phyloP scores from a whole-genome alignment of 2,113 vertebrate genomes.

The Corythaeola cristata region DNA sequence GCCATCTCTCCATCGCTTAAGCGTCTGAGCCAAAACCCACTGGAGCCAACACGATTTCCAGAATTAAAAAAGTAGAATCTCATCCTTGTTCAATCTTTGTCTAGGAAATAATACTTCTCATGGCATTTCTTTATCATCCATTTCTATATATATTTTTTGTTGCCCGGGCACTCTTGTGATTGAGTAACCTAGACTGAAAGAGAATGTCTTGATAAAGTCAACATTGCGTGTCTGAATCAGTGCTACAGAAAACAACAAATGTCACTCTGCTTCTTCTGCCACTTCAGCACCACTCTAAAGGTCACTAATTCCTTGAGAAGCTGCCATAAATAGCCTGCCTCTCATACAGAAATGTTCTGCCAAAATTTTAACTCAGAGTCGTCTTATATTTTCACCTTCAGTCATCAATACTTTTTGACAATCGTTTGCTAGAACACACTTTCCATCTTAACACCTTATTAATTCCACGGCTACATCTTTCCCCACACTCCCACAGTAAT shows the following conservation, averaged over 20 bases:
- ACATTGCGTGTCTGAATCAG: background rate
- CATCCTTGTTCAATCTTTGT: background rate
- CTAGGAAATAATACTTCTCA: background rate
- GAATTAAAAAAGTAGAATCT: background rate
- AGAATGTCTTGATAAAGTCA: slow-evolving; percentile 28
- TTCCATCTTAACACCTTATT: slow-evolving; percentile 4
- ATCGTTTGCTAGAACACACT: background rate
- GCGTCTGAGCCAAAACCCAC: background rate
- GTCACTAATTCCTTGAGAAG: slow-evolving; percentile 32
- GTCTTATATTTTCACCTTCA: slow-evolving; percentile 34
- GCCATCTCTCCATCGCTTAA: background rate
- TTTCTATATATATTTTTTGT: background rate
- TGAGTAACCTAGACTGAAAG: background rate
- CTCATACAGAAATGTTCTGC: slow-evolving; percentile 18
- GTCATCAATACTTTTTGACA: slow-evolving; percentile 28
- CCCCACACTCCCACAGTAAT: background rate
- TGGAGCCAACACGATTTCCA: background rate
- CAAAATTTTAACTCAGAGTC: slow-evolving; percentile 9
- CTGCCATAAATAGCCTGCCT: slow-evolving; percentile 31
- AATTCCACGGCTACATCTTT: background rate
- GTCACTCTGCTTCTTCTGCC: slow-evolving; percentile 39
- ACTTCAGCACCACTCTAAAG: slow-evolving; percentile 47
- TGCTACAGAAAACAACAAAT: slow-evolving; percentile 43
- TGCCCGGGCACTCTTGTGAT: background rate
- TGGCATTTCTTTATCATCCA: background rate